These are phyloP conservation scores for Apis florea DNA, from an alignment of 1,140 invertebrate species.

Conservation along the genomic window DNA sequence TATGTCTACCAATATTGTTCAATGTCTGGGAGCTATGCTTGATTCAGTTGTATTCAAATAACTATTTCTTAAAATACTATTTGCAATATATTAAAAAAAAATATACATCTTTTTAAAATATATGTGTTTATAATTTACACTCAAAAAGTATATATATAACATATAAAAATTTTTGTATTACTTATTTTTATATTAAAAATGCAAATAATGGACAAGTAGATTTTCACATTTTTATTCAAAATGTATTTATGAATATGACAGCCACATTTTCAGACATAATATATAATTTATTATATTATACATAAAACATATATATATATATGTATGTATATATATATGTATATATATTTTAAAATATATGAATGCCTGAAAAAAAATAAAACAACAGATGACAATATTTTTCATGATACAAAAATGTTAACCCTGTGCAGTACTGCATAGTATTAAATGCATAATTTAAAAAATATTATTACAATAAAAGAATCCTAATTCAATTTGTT, in stretches of 20 bases:
- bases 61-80: constrained; percentile 68
- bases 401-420: background rate
- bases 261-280: background rate
- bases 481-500: background rate
- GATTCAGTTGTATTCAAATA: constrained; percentile 98
- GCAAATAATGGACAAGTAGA: background rate
- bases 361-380: background rate
- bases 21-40: constrained; percentile 98
- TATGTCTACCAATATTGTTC: constrained; percentile 99
- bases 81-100: constrained; percentile 68
- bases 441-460: background rate
- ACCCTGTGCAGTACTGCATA: background rate
- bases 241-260: constrained; percentile 39
- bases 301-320: background rate
- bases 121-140: constrained; percentile 20
- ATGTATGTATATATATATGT: too few relatives aligned
- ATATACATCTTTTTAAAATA: constrained; percentile 68
- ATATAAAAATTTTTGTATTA: constrained; percentile 38
- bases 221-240: constrained; percentile 57
- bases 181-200: constrained; percentile 28
- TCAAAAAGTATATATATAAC: constrained; percentile 40
- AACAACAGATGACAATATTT: background rate
- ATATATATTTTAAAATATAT: background rate
- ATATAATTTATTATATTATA: background rate
- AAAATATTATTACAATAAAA: background rate